Conservation (phyloP, 2,888 invertebrate genomes). For the Neoitamus cyanurus region DNA sequence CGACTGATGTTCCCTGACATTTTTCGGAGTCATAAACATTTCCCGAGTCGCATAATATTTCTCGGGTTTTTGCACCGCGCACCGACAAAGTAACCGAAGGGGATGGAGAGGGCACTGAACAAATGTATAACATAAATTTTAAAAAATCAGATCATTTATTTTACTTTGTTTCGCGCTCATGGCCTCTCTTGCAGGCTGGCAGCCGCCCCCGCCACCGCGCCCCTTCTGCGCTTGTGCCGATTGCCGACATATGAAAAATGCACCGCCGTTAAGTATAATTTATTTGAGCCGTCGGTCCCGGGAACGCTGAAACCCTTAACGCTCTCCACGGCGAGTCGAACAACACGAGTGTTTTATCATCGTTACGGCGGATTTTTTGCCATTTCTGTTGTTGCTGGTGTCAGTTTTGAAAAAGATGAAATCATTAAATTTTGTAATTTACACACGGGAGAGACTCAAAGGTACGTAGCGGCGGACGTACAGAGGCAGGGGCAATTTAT, state of each 20-base stretch:
- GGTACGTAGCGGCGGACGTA: background rate
- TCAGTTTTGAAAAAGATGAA: conserved; percentile 47
- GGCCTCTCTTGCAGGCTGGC: background rate
- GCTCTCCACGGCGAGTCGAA: background rate
- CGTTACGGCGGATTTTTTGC: conserved; percentile 5
- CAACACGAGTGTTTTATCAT: conserved; percentile 41
- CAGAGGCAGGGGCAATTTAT: conserved; percentile 2
- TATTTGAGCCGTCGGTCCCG: conserved; percentile 16
- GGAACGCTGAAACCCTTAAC: background rate
- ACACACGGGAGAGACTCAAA: conserved; percentile 32
- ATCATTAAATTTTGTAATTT: conserved; percentile 47
- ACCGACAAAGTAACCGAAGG: background rate
- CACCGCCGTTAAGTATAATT: conserved; percentile 45
- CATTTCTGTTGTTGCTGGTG: conserved; percentile 38
- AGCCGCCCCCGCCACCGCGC: background rate
- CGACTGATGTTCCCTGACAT: background rate
- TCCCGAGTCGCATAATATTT: background rate
- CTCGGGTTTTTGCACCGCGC: background rate
- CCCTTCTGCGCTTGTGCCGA: conserved; percentile 26
- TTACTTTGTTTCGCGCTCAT: conserved; percentile 44
- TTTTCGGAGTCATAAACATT: background rate
- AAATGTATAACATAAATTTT: conserved; percentile 52
- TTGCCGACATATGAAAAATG: conserved; percentile 48
- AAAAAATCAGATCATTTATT: conserved; percentile 52
- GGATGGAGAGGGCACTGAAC: conserved; percentile 41